Percentiles rank a stretch among this genome's conserved stretches.
These are phyloP conservation scores for Nomada lathburiana DNA, from an alignment of 2,888 invertebrate genomes.

Conservation along the genomic window DNA sequence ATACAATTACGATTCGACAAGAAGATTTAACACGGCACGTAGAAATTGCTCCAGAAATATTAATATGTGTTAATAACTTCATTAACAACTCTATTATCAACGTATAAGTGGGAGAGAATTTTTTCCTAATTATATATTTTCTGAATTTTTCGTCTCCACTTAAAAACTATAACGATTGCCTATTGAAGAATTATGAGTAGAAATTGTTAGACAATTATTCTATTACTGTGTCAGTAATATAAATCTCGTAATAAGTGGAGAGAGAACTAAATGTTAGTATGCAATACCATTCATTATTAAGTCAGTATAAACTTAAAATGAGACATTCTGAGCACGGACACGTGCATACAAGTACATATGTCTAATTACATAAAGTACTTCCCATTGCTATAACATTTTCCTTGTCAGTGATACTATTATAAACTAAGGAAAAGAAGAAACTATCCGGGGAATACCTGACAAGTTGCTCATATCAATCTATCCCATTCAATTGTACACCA, in stretches of 20 bases:
- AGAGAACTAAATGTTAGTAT: background rate
- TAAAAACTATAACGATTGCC: no score
- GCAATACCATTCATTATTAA: background rate
- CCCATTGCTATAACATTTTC: slow-evolving; percentile 6
- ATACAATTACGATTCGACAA: no score
- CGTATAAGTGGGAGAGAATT: no score
- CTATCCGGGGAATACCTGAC: background rate
- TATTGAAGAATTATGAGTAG: no score
- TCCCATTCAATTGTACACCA: background rate
- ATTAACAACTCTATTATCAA: background rate
- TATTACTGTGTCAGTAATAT: no score
- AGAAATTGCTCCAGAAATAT: background rate
- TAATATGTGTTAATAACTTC: background rate
- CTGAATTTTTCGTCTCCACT: no score
- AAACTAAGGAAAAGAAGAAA: background rate
- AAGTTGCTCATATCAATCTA: background rate
- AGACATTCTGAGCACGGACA: background rate
- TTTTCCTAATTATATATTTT: no score
- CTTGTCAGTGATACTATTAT: background rate
- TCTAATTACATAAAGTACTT: slow-evolving; percentile 18
- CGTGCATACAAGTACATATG: background rate
- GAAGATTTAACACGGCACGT: no score
- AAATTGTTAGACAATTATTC: no score
- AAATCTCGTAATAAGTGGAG: no score
- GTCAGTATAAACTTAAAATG: background rate